phyloP scores from a whole-genome alignment of 2,888 invertebrate species.

The Hypercompe scribonia region DNA sequence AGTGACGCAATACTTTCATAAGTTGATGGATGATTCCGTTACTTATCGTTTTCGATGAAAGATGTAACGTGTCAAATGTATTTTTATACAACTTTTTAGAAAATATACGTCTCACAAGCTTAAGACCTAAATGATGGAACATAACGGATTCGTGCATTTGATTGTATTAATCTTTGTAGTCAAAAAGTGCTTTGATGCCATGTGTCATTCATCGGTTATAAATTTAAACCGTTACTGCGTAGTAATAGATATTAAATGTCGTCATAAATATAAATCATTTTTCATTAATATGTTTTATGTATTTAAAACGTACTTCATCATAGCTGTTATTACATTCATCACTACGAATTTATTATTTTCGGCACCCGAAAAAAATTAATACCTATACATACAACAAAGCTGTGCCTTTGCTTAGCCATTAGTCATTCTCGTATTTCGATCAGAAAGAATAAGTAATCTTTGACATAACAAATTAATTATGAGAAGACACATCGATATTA shows the following conservation, averaged over 20 bases:
- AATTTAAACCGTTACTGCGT: conserved; percentile 17
- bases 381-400: not conserved
- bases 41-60: conserved; percentile 42
- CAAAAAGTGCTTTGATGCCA: conserved; percentile 22
- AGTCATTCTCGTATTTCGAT: not conserved
- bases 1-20: conserved; percentile 24
- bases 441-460: not conserved
- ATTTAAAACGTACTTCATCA: conserved; percentile 11
- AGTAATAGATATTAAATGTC: conserved; percentile 21
- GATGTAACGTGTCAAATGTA: conserved; percentile 37
- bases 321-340: conserved; percentile 4
- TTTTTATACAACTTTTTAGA: conserved; percentile 40
- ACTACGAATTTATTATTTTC: conserved; percentile 5
- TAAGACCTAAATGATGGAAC: conserved; percentile 35
- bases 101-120: conserved; percentile 40
- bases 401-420: not conserved
- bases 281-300: conserved; percentile 19
- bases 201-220: conserved; percentile 20
- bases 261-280: conserved; percentile 25
- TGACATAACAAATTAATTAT: not conserved
- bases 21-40: conserved; percentile 52
- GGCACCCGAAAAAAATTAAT: not conserved
- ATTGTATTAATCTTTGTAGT: conserved; percentile 40
- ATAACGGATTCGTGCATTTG: conserved; percentile 27
- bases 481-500: conserved; percentile 43